Evolutionary conservation across 1,140 invertebrate genomes (phyloP).

Genomic region (Planococcus citri): DNA sequence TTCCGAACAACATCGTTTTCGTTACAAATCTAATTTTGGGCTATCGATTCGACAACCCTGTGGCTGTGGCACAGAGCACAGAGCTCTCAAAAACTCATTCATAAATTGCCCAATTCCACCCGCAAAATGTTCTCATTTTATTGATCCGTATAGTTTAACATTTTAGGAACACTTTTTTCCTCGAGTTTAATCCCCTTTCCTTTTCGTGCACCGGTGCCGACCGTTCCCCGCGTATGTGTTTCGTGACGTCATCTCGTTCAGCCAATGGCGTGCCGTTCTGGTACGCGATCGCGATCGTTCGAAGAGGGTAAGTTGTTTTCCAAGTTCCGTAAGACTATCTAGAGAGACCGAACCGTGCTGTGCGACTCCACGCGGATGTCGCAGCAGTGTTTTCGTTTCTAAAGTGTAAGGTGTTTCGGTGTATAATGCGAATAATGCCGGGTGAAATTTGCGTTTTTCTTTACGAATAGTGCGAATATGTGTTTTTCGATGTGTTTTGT

Average conservation of each 20-base stretch:
- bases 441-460: too few relatives aligned
- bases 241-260: background rate
- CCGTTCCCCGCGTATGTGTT: background rate
- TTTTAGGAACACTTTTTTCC: background rate
- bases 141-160: background rate
- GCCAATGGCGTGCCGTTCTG: background rate
- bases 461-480: too few relatives aligned
- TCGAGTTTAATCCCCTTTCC: constrained; percentile 1
- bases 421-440: too few relatives aligned
- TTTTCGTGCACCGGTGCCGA: background rate
- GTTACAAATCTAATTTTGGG: background rate
- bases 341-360: background rate
- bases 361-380: background rate
- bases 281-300: background rate
- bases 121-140: background rate
- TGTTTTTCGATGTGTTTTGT: too few relatives aligned
- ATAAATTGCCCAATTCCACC: background rate
- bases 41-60: background rate
- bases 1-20: background rate
- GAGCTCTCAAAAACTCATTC: background rate
- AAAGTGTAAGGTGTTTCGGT: too few relatives aligned
- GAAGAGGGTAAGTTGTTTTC: background rate
- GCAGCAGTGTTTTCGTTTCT: background rate
- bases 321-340: too few relatives aligned
- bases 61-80: background rate